These are phyloP conservation scores for Mystacornis crossleyi DNA, from an alignment of 2,113 vertebrate species.

Conservation along the genomic window DNA sequence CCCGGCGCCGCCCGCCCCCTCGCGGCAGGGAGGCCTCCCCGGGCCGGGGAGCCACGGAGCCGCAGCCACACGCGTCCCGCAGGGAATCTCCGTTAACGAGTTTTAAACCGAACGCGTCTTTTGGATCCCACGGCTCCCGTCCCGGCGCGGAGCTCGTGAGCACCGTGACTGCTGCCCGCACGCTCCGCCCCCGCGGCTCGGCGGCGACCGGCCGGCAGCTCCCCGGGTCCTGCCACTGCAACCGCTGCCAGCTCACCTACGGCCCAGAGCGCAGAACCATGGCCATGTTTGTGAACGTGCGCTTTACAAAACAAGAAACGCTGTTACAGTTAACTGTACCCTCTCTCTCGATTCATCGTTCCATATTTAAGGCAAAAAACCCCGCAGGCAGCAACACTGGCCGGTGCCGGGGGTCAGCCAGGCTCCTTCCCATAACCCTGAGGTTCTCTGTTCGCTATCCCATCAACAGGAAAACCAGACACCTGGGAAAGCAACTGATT, in stretches of 20 bases:
- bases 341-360: background rate
- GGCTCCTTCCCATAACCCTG: background rate
- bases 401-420: accelerated
- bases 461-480: background rate
- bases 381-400: background rate
- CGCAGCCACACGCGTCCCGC: background rate
- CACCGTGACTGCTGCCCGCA: background rate
- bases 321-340: background rate
- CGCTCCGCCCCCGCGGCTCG: background rate
- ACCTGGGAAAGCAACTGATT: background rate
- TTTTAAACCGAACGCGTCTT: too few species aligned
- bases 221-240: background rate
- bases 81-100: accelerated
- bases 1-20: background rate
- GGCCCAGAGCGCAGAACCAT: background rate
- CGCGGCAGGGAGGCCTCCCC: background rate
- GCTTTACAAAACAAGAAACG: background rate
- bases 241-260: background rate
- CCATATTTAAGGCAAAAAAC: background rate
- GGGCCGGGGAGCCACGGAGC: background rate
- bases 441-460: background rate
- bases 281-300: background rate
- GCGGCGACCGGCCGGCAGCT: background rate
- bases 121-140: background rate
- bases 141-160: background rate